Evolutionary conservation across 2,888 invertebrate genomes (phyloP).

Genomic region (Plagodis pulveraria): DNA sequence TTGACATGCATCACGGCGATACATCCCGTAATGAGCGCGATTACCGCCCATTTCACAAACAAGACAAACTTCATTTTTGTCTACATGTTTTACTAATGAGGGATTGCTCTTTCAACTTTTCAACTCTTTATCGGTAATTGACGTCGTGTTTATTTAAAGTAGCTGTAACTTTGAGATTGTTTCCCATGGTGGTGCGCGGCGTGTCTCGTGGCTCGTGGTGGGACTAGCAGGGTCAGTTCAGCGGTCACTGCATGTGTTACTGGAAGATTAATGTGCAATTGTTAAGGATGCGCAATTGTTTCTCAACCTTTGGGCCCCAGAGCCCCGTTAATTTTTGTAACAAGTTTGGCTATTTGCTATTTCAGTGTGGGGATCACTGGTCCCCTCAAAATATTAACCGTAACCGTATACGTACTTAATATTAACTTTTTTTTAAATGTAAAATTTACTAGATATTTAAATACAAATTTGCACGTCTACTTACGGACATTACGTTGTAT

Average conservation of each 20-base stretch:
- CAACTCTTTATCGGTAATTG: conserved; percentile 46
- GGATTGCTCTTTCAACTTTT: conserved; percentile 37
- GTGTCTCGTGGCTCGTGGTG: conserved; percentile 18
- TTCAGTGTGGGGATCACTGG: no score
- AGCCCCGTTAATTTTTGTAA: not conserved
- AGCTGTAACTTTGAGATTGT: conserved; percentile 26
- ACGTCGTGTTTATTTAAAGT: conserved; percentile 47
- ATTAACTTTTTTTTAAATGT: no score
- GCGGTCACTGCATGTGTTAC: conserved; percentile 41
- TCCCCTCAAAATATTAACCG: no score
- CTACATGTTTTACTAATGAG: conserved; percentile 58
- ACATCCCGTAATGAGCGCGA: conserved; percentile 70
- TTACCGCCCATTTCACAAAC: conserved; percentile 62
- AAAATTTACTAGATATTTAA: no score
- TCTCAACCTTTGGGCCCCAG: conserved; percentile 5
- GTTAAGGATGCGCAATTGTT: conserved; percentile 24
- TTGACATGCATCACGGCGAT: conserved; percentile 73
- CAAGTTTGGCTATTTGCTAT: no score
- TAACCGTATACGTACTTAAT: no score
- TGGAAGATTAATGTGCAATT: conserved; percentile 44
- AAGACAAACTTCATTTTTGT: conserved; percentile 58
- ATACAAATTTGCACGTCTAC: no score
- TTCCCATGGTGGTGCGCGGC: conserved; percentile 30
- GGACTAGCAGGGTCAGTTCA: conserved; percentile 46
- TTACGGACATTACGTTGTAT: no score